phyloP scores from a whole-genome alignment of 2,888 invertebrate species.

The Portevinia maculata region DNA sequence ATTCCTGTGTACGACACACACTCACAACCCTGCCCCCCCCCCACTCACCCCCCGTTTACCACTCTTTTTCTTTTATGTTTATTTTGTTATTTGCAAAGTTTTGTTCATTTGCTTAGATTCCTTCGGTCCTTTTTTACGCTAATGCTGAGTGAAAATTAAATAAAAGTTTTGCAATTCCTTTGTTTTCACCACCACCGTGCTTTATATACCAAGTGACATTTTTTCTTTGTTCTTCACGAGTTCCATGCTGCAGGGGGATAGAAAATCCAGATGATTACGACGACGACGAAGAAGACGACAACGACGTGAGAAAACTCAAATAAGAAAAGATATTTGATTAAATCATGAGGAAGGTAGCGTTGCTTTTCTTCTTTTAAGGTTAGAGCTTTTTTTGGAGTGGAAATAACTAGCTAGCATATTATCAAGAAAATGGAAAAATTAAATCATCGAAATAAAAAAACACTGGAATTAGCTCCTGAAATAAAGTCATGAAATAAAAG shows the following conservation, averaged over 20 bases:
- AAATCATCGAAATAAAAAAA: constrained; percentile 55
- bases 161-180: constrained; percentile 73
- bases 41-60: background rate
- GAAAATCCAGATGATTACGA: constrained; percentile 55
- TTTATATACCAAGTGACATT: constrained; percentile 49
- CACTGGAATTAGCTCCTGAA: constrained; percentile 53
- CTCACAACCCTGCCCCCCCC: background rate
- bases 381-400: constrained; percentile 8
- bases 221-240: constrained; percentile 55
- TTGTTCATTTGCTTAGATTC: constrained; percentile 68
- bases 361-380: constrained; percentile 13
- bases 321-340: constrained; percentile 67
- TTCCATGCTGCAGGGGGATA: constrained; percentile 14
- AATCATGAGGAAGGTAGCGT: constrained; percentile 38
- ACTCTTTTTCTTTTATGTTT: constrained; percentile 54
- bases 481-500: constrained; percentile 57
- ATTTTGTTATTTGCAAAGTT: constrained; percentile 71
- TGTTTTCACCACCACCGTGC: constrained; percentile 36
- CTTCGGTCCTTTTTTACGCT: constrained; percentile 64
- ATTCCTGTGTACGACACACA: background rate
- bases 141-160: constrained; percentile 74
- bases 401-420: constrained; percentile 30
- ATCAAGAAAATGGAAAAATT: constrained; percentile 66
- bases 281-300: constrained; percentile 37
- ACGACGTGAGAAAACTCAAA: constrained; percentile 69